These are phyloP conservation scores for Sesamia inferens DNA, from an alignment of 2,888 invertebrate species.

Conservation along the genomic window DNA sequence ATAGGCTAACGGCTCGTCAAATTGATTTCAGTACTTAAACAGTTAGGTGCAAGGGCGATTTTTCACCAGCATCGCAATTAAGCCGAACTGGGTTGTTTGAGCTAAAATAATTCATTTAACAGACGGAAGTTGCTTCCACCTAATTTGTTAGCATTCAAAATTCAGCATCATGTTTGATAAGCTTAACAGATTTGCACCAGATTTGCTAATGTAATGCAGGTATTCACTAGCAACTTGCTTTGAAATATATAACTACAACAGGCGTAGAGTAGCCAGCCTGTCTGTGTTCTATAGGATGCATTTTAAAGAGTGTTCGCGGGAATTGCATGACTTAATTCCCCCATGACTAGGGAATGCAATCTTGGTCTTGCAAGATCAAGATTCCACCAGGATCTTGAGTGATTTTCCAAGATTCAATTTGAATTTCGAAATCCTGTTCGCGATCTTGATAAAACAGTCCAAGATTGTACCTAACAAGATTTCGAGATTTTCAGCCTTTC, in stretches of 20 bases:
- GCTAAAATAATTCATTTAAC: conserved; percentile 3
- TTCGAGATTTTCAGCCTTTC: too few relatives aligned
- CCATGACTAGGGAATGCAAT: too few relatives aligned
- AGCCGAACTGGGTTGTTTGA: neutral
- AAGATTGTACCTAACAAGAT: too few relatives aligned
- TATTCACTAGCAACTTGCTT: neutral
- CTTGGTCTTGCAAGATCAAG: too few relatives aligned
- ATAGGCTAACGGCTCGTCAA: neutral
- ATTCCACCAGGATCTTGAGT: too few relatives aligned
- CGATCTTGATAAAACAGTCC: too few relatives aligned
- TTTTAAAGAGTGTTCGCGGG: too few relatives aligned
- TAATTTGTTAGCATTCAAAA: neutral
- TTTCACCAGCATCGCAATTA: conserved; percentile 31
- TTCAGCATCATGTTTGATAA: neutral
- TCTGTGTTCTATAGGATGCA: too few relatives aligned
- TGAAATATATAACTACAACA: neutral
- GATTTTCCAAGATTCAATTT: too few relatives aligned
- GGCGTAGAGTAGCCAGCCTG: too few relatives aligned
- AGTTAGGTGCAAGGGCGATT: conserved; percentile 21
- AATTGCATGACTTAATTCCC: too few relatives aligned
- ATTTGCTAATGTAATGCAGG: conserved; percentile 4
- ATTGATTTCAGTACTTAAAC: conserved; percentile 1
- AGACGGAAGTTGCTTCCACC: neutral
- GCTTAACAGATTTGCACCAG: conserved; percentile 4
- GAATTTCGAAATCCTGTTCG: too few relatives aligned